These are phyloP conservation scores for Anadara kagoshimensis DNA, from an alignment of 1,140 invertebrate species.

Conservation along the genomic window DNA sequence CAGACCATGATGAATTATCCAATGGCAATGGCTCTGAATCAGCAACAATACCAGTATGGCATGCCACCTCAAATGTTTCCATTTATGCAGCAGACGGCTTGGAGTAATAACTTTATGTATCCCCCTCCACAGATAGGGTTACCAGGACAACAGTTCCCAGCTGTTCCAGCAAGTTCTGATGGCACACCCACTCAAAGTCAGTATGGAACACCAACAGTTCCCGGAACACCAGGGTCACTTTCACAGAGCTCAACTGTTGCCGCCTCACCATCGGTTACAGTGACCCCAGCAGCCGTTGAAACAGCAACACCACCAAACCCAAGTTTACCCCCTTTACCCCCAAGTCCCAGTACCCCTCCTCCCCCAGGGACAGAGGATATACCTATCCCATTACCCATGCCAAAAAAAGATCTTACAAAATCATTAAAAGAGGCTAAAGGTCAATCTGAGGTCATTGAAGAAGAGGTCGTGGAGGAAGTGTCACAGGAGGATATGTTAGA, in stretches of 20 bases:
- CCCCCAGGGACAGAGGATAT: slow-evolving; percentile 51
- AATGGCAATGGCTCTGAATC: slow-evolving; percentile 34
- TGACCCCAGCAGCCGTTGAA: slow-evolving; percentile 5
- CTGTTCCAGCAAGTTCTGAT: no score
- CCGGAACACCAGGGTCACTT: background rate
- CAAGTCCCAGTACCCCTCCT: slow-evolving; percentile 33
- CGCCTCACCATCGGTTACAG: slow-evolving; percentile 7
- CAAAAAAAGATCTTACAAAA: slow-evolving; percentile 31
- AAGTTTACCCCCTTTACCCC: slow-evolving; percentile 19
- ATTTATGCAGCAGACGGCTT: slow-evolving; percentile 25
- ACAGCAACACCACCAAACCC: slow-evolving; percentile 8
- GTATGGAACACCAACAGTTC: background rate
- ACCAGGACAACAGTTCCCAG: slow-evolving; percentile 14
- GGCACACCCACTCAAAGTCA: background rate
- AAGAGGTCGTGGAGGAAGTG: background rate
- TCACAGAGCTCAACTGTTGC: background rate
- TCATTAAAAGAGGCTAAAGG: slow-evolving; percentile 1
- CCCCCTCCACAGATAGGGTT: slow-evolving; percentile 8
- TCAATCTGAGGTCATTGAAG: background rate
- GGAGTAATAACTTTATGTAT: slow-evolving; percentile 30
- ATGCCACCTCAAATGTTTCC: slow-evolving; percentile 43
- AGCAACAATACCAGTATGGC: slow-evolving; percentile 23
- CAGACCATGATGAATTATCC: slow-evolving; percentile 39
- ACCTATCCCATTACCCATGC: slow-evolving; percentile 37
- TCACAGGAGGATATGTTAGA: slow-evolving; percentile 24